Conservation (phyloP, 2,888 invertebrate species). For the Drosophila algonquin region DNA sequence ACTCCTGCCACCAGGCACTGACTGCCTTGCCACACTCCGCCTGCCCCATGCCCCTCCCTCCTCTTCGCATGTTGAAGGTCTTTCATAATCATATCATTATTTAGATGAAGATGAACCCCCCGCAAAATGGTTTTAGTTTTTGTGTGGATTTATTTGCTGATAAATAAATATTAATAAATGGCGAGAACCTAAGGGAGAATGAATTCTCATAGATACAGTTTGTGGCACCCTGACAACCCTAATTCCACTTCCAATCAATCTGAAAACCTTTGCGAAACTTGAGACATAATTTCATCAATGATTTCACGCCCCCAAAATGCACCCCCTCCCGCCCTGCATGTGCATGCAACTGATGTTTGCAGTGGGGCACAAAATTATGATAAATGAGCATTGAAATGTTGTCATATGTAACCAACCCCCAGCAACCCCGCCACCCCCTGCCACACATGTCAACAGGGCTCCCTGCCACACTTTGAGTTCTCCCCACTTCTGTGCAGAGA, state of each 20-base stretch:
- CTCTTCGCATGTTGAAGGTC: conserved; percentile 43
- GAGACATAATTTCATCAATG: not conserved
- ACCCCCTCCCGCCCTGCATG: not conserved
- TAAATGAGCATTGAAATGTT: conserved; percentile 74
- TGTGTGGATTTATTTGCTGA: conserved; percentile 51
- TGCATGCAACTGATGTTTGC: conserved; percentile 49
- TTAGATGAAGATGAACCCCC: conserved; percentile 46
- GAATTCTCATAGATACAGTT: not conserved
- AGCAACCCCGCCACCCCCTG: too few species aligned
- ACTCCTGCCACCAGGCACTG: not conserved
- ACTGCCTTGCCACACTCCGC: conserved; percentile 47
- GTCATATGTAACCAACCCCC: conserved; percentile 60
- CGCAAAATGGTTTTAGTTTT: conserved; percentile 59
- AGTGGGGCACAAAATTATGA: conserved; percentile 73
- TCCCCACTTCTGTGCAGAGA: conserved; percentile 12
- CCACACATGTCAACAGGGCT: conserved; percentile 52
- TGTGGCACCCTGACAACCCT: too few species aligned
- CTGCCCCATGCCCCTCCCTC: not conserved
- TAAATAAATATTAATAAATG: conserved; percentile 46
- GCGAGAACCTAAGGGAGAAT: not conserved
- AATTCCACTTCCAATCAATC: not conserved
- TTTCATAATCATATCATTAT: conserved; percentile 76
- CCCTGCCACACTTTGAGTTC: not conserved
- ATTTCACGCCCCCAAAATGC: conserved; percentile 5
- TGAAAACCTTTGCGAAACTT: not conserved